These are phyloP conservation scores for Mercenaria mercenaria DNA, from an alignment of 1,140 invertebrate species.

Conservation along the genomic window DNA sequence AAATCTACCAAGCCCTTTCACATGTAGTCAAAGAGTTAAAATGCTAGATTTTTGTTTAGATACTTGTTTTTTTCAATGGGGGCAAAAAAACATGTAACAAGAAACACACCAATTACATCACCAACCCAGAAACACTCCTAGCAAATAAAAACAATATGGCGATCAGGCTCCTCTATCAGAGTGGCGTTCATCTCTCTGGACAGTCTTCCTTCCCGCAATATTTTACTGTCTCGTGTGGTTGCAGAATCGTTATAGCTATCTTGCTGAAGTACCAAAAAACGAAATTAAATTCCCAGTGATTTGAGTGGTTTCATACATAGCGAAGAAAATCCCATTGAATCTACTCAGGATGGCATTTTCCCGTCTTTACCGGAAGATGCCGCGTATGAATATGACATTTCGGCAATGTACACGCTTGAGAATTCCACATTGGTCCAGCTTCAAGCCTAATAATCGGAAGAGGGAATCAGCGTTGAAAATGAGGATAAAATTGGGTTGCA, in stretches of 20 bases:
- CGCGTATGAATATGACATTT: constrained; percentile 55
- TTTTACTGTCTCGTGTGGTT: constrained; percentile 17
- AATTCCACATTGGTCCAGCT: constrained; percentile 77
- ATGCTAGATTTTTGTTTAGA: constrained; percentile 24
- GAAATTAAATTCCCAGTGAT: constrained; percentile 77
- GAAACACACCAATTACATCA: constrained; percentile 73
- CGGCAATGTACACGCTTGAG: constrained; percentile 70
- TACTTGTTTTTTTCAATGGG: constrained; percentile 47
- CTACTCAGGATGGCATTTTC: constrained; percentile 68
- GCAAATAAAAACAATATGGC: constrained; percentile 75
- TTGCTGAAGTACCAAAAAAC: constrained; percentile 68
- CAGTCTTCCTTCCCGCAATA: constrained; percentile 69
- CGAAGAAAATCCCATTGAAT: constrained; percentile 78
- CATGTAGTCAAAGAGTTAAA: constrained; percentile 59
- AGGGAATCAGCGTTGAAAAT: constrained; percentile 76
- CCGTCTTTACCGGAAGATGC: constrained; percentile 24
- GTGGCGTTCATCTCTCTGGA: constrained; percentile 47
- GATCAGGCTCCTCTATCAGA: constrained; percentile 67
- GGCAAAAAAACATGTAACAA: constrained; percentile 73
- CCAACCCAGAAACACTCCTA: constrained; percentile 75
- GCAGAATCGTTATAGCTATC: constrained; percentile 38
- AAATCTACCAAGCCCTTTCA: constrained; percentile 55
- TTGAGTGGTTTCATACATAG: constrained; percentile 73
- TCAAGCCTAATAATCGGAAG: constrained; percentile 73
- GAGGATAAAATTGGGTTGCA: constrained; percentile 85